Evolutionary conservation across 2,888 invertebrate species (phyloP).

Genomic region (Diogma glabrata): DNA sequence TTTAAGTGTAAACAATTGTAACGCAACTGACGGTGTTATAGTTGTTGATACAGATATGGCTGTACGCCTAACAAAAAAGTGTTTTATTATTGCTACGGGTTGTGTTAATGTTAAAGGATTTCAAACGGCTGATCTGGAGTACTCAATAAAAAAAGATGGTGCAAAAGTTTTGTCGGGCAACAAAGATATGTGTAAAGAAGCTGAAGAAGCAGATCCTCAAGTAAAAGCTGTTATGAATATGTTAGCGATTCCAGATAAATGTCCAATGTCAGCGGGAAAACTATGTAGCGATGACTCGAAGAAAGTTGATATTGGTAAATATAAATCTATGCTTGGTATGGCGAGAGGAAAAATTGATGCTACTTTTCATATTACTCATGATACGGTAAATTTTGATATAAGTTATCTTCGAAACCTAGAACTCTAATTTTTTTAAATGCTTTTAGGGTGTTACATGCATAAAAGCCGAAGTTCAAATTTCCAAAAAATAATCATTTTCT

Average conservation of each 20-base stretch:
- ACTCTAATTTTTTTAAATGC: no score
- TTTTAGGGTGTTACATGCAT: no score
- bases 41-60: neutral
- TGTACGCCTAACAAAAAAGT: neutral
- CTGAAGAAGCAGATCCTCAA: neutral
- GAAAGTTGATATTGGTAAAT: neutral
- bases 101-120: neutral
- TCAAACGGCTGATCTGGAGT: neutral
- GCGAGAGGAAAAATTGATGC: conserved; percentile 4
- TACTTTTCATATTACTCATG: no score
- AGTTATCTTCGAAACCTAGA: no score
- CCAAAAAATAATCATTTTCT: no score
- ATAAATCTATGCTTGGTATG: conserved; percentile 5
- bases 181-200: conserved; percentile 1
- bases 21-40: neutral
- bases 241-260: neutral
- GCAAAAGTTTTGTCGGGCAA: neutral
- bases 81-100: neutral
- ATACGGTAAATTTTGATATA: no score
- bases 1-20: conserved; percentile 1
- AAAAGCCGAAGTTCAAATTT: no score
- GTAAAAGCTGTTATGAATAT: conserved; percentile 2
- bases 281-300: neutral
- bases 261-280: neutral
- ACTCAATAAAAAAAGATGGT: neutral